Percentiles rank a stretch among this genome's conserved stretches.
Conservation (phyloP, 2,797 vertebrate species). For the Gila robusta region DNA sequence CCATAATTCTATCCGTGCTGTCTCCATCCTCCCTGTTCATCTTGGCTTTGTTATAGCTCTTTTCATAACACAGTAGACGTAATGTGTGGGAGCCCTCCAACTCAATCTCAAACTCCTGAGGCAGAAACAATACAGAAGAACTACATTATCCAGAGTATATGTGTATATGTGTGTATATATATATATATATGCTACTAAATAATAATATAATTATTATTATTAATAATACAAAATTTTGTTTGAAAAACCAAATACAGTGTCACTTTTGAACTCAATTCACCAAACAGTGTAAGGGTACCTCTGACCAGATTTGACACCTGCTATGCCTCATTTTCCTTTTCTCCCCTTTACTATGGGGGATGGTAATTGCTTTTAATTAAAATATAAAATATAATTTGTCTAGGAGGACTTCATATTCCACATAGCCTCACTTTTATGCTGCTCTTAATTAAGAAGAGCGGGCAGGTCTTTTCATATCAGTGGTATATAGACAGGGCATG, state of each 20-base stretch:
- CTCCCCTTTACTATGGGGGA: conserved; percentile 19
- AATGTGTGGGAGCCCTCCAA: conserved; percentile 90
- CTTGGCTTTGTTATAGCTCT: conserved; percentile 87
- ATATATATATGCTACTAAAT: neutral
- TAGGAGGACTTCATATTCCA: conserved; percentile 33
- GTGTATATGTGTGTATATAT: no score
- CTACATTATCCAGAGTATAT: conserved; percentile 11
- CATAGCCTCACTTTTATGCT: conserved; percentile 18
- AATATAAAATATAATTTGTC: conserved; percentile 30
- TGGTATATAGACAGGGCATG: neutral
- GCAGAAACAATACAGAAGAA: neutral
- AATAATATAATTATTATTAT: neutral
- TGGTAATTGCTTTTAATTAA: conserved; percentile 46
- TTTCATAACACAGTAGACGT: conserved; percentile 89
- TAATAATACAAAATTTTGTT: neutral
- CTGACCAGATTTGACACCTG: conserved; percentile 26
- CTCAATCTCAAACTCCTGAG: conserved; percentile 91
- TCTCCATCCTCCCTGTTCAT: conserved; percentile 86
- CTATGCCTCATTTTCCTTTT: conserved; percentile 6
- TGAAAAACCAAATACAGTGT: neutral
- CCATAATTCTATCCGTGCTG: conserved; percentile 85
- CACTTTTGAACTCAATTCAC: neutral
- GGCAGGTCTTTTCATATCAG: neutral
- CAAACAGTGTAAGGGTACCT: neutral
- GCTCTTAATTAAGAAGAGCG: conserved; percentile 21